Conservation (phyloP, 2,113 vertebrate species). For the Vombatus ursinus region DNA sequence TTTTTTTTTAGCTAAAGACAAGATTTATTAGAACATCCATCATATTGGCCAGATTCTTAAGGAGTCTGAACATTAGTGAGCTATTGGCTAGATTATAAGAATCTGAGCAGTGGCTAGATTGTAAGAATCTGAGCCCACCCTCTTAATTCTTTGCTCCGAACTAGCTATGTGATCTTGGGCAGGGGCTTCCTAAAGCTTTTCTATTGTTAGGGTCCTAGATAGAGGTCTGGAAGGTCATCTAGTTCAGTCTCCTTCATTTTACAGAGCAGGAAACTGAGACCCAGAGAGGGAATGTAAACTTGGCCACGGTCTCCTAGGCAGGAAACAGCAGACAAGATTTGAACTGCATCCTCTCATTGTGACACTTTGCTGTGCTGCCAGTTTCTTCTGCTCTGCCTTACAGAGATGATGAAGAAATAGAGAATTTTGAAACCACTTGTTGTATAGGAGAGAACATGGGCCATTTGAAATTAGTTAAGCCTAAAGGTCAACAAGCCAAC, state of each 20-base stretch:
- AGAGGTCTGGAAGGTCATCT: background rate
- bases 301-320: background rate
- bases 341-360: background rate
- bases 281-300: background rate
- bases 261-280: background rate
- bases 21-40: too few species aligned
- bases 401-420: background rate
- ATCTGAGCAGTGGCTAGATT: too few species aligned
- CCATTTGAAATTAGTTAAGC: constrained; percentile 30
- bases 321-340: background rate
- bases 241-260: background rate
- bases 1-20: too few species aligned
- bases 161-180: background rate
- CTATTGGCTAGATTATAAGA: too few species aligned
- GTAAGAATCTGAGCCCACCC: too few species aligned
- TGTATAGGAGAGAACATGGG: background rate
- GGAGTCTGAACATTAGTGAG: too few species aligned
- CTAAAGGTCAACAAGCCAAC: constrained; percentile 12
- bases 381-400: constrained; percentile 22
- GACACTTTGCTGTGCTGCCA: background rate
- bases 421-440: constrained; percentile 16
- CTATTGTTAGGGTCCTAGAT: background rate
- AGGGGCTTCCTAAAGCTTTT: constrained; percentile 6
- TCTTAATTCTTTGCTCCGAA: background rate
- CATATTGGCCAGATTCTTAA: too few species aligned